phyloP scores from a whole-genome alignment of 2,797 vertebrate species.

The Mionectes olivaceus region DNA sequence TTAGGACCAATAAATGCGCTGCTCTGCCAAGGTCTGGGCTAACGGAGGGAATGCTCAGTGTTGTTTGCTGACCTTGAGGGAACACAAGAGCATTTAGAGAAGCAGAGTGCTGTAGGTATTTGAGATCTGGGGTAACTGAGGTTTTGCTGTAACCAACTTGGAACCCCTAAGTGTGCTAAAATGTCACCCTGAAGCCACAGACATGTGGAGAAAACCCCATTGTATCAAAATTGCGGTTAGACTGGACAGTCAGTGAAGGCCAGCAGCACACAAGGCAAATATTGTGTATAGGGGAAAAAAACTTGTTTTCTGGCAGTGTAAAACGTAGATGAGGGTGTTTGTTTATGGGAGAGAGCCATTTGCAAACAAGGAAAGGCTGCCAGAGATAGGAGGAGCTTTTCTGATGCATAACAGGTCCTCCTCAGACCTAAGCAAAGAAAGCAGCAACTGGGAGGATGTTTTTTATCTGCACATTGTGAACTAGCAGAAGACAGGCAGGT shows the following conservation, averaged over 20 bases:
- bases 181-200: neutral
- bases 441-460: neutral
- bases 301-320: constrained; percentile 6
- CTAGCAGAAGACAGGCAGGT: neutral
- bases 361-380: neutral
- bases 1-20: neutral
- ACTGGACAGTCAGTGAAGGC: constrained; percentile 31
- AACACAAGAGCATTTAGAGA: constrained; percentile 23
- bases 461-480: neutral
- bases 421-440: neutral
- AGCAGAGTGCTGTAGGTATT: neutral
- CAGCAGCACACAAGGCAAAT: constrained; percentile 26
- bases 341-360: neutral
- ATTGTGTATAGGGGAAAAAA: neutral
- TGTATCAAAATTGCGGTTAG: neutral
- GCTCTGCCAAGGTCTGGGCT: constrained; percentile 36
- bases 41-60: neutral
- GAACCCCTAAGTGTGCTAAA: neutral
- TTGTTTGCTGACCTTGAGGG: constrained; percentile 20
- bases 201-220: constrained; percentile 33
- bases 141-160: constrained; percentile 24
- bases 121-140: constrained; percentile 19
- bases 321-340: neutral
- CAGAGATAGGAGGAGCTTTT: neutral
- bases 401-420: constrained; percentile 40